Evolutionary conservation across 2,888 invertebrate species (phyloP).

Genomic region (Ennomos fuscantarius): DNA sequence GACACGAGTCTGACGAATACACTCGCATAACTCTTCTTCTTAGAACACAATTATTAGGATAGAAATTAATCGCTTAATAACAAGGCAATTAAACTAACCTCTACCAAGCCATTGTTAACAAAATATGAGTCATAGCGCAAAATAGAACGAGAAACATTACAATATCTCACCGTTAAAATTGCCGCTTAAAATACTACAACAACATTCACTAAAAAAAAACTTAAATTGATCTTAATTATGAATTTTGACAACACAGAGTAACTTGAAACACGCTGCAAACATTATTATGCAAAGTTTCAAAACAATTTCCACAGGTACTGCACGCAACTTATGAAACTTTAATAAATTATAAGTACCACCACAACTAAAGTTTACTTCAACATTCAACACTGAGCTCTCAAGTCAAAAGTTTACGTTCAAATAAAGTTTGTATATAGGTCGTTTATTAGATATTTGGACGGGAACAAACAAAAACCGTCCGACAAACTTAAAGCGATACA

Average conservation of each 20-base stretch:
- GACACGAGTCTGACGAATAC: too few species aligned
- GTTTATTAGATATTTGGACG: slow-evolving; percentile 19
- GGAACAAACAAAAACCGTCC: slow-evolving; percentile 40
- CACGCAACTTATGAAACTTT: slow-evolving; percentile 11
- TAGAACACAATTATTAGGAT: background rate
- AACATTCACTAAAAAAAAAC: slow-evolving; percentile 36
- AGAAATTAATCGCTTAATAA: slow-evolving; percentile 2
- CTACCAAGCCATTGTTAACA: slow-evolving; percentile 47
- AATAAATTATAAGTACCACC: background rate
- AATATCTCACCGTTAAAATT: slow-evolving; percentile 55
- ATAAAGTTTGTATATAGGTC: slow-evolving; percentile 16
- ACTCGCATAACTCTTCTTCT: background rate
- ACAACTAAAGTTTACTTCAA: slow-evolving; percentile 3
- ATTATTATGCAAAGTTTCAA: slow-evolving; percentile 19
- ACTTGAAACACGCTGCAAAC: slow-evolving; percentile 8
- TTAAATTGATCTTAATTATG: background rate
- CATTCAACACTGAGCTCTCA: slow-evolving; percentile 7
- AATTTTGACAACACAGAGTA: slow-evolving; percentile 4
- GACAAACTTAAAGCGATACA: slow-evolving; percentile 41
- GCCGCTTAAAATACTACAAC: slow-evolving; percentile 51
- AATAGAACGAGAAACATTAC: slow-evolving; percentile 40
- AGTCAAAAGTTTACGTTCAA: slow-evolving; percentile 1
- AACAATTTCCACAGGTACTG: slow-evolving; percentile 8
- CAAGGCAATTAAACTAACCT: slow-evolving; percentile 20
- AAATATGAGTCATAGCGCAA: slow-evolving; percentile 56